These are phyloP conservation scores for Patella pellucida DNA, from an alignment of 2,888 invertebrate genomes.

Conservation along the genomic window DNA sequence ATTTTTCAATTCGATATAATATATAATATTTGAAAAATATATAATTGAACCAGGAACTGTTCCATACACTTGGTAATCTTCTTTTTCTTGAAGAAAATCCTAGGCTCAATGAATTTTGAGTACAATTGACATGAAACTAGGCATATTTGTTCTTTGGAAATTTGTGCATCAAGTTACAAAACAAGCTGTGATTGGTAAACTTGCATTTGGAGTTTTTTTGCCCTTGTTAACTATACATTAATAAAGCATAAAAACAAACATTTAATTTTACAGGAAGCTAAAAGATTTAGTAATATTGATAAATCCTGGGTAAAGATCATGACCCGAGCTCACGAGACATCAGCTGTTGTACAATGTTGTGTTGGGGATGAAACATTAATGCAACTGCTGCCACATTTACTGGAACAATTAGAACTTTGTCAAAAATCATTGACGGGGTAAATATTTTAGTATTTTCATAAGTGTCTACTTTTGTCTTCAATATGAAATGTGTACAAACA, in stretches of 20 bases:
- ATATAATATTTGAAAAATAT: conserved; percentile 10
- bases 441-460: conserved; percentile 13
- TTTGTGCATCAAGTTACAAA: too few relatives aligned
- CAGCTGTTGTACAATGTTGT: conserved; percentile 71
- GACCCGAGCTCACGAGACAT: conserved; percentile 70
- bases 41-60: too few relatives aligned
- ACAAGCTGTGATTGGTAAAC: too few relatives aligned
- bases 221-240: too few relatives aligned
- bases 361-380: conserved; percentile 70
- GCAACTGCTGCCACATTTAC: conserved; percentile 70
- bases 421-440: conserved; percentile 72
- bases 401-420: conserved; percentile 71
- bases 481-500: too few relatives aligned
- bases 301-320: conserved; percentile 72
- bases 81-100: too few relatives aligned
- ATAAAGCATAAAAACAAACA: too few relatives aligned
- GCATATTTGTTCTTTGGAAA: neutral
- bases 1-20: neutral
- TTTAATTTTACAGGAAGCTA: conserved; percentile 65
- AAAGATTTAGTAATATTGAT: conserved; percentile 71
- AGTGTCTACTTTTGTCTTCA: too few relatives aligned
- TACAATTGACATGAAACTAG: neutral
- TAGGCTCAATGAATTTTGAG: neutral
- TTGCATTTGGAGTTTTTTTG: too few relatives aligned
- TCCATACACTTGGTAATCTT: too few relatives aligned